Base-by-base conservation (phyloP, 2,888 invertebrate genomes). In the Augochlorella aurata region DNA sequence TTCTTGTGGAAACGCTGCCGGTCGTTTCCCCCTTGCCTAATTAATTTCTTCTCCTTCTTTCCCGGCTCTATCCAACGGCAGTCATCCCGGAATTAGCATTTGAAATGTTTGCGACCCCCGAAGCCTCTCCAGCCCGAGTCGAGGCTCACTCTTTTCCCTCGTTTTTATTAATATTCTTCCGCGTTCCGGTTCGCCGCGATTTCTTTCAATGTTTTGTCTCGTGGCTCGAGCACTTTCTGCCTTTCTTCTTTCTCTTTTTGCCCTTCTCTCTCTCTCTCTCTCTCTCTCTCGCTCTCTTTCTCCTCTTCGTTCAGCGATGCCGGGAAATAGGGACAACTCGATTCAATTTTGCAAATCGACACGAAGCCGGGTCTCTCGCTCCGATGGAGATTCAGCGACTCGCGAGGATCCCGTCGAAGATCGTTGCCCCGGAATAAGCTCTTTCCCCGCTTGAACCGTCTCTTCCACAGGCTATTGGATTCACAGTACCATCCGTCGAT, bases 371-470 rank as follows among this genome's bases (percentile, higher is more conserved):
- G 38, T 38, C 38, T 63, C 18, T 9, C 63, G 18, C 4, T 29
- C 10, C 38, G 29, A 38, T 10, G 18, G 38, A 66, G n/a, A 38
- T n/a, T 65, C 65, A 4, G 14, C 16, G 72, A n/a, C 68, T 29
- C 29, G 50, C 68, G 12, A 50, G 24, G 61, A 24, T 61, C 29
- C 8, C 24, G 61, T 14, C 82, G 78, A 68, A 65, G 81, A 81
- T 81, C 81, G 65, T 52, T 77, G 74, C 67, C 52, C 71, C 71
- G 72, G 74, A 79, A 82, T 81, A 77, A 87, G 73, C 81, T 49
- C 44, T 65, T 12, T 29, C 69, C 38, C 18, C 21, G 54, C 14
- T 58, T 58, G 38, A 38, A 38, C 38, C 54, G 12, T 21, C 54
- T 14, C 54, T 21, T 21, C 7, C 24, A 21, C 24, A 7, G 47